Base-by-base conservation (phyloP, 2,888 invertebrate species). In the Chaetogeoica ovagalla region DNA sequence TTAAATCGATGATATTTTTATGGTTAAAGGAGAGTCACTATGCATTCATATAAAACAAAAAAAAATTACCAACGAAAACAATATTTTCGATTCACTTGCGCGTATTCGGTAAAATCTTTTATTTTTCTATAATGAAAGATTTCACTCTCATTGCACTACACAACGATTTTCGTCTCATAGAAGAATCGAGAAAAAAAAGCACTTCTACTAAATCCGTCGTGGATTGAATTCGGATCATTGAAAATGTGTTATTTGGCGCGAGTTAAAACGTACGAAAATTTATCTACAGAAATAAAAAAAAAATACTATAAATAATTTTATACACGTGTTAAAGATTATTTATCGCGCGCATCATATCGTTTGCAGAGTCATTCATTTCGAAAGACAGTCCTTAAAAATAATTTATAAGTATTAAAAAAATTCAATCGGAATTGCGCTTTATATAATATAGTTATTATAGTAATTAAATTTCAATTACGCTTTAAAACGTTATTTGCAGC, bases 401-500 rank as follows among this genome's bases (percentile, higher is more conserved):
- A 55, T 17, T 30, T 69, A 48, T 48, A 13, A 13, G 30, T 30
- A 30, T 30, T 30, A 30, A 13, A 57, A n/a, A 39, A 70, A 70
- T 17, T 39, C 23, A 39, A 48, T 7, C 15, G 48, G 13, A 48
- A 23, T 23, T 23, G 57, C 8, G 19, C 48, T 62, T 62, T 62
- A 62, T 48, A 19, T 30, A 30, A 30, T n/a, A n/a, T n/a, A n/a
- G n/a, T n/a, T n/a, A n/a, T n/a, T n/a, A n/a, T n/a, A 19, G 48
- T 62, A 30, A 62, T 72, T 72, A 72, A 72, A 72, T 62, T 72
- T 72, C 43, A 72, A 60, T 60, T 43, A 60, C 71, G 43, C 21
- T 30, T 30, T 39, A 21, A 39, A 39, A 9, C 13, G 57, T 71
- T 71, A 60, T 23, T 21, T 23, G 60, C 23, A n/a, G n/a, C n/a